phyloP scores from a whole-genome alignment of 2,113 vertebrate species.

The Anser brachyrhynchus region DNA sequence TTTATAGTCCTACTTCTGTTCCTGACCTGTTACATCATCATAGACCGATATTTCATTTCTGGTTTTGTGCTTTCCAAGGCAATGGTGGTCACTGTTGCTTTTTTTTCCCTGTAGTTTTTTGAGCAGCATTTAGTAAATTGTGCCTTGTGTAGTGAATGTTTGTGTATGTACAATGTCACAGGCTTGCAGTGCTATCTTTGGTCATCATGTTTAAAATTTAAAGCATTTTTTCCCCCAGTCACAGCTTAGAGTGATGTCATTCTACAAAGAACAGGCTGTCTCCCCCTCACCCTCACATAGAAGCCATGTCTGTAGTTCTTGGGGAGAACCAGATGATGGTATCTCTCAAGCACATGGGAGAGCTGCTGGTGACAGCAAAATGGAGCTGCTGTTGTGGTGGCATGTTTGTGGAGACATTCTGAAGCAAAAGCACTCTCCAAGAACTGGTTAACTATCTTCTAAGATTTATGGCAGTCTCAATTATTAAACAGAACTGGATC shows the following conservation, averaged over 20 bases:
- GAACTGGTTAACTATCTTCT: background rate
- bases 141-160: background rate
- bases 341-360: background rate
- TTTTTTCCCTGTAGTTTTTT: background rate
- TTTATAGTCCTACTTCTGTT: conserved; percentile 24
- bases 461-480: background rate
- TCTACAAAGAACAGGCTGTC: background rate
- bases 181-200: background rate
- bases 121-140: background rate
- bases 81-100: background rate
- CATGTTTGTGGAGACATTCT: background rate
- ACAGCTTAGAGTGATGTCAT: background rate
- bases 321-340: background rate
- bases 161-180: background rate
- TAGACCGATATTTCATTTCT: background rate
- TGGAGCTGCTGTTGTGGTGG: rapidly evolving
- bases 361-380: background rate
- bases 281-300: rapidly evolving
- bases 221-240: background rate
- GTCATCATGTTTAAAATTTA: background rate
- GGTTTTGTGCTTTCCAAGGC: background rate
- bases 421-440: background rate
- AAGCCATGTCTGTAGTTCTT: rapidly evolving
- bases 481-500: background rate
- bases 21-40: conserved; percentile 18